These are phyloP conservation scores for Adelphocoris suturalis DNA, from an alignment of 2,888 invertebrate species.

Conservation along the genomic window DNA sequence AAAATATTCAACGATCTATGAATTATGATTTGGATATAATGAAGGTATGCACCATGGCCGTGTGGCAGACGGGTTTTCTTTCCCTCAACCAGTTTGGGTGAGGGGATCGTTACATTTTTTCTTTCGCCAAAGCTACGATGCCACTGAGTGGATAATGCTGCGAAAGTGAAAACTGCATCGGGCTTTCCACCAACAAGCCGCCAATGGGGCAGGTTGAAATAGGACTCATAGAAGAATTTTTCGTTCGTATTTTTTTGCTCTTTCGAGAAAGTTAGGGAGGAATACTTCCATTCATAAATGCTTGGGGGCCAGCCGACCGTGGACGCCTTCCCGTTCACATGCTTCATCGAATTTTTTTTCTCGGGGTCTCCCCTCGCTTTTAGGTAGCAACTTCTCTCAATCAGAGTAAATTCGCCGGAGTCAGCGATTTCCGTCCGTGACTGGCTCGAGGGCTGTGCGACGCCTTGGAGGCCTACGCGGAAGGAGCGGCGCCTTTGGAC, in stretches of 20 bases:
- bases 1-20: too few species aligned
- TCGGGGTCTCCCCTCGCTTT: not conserved
- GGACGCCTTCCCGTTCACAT: slow-evolving; percentile 11
- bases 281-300: slow-evolving; percentile 32
- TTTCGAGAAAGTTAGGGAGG: not conserved
- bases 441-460: not conserved
- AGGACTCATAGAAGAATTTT: slow-evolving; percentile 7
- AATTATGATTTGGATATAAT: too few species aligned
- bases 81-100: too few species aligned
- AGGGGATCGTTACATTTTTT: too few species aligned
- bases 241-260: not conserved
- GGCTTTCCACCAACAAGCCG: slow-evolving; percentile 11
- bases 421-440: not conserved
- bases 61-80: too few species aligned
- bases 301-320: slow-evolving; percentile 2
- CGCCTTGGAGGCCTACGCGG: not conserved
- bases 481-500: not conserved
- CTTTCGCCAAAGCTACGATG: not conserved
- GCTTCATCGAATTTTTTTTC: not conserved
- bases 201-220: not conserved
- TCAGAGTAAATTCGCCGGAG: slow-evolving; percentile 18
- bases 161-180: slow-evolving; percentile 35
- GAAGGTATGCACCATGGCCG: too few species aligned
- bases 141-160: slow-evolving; percentile 6
- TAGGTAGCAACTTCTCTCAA: not conserved